Evolutionary conservation across 2,113 vertebrate genomes (phyloP), one percentile per base, ranked within the genome.

Genomic region (Dasyprocta punctata): DNA sequence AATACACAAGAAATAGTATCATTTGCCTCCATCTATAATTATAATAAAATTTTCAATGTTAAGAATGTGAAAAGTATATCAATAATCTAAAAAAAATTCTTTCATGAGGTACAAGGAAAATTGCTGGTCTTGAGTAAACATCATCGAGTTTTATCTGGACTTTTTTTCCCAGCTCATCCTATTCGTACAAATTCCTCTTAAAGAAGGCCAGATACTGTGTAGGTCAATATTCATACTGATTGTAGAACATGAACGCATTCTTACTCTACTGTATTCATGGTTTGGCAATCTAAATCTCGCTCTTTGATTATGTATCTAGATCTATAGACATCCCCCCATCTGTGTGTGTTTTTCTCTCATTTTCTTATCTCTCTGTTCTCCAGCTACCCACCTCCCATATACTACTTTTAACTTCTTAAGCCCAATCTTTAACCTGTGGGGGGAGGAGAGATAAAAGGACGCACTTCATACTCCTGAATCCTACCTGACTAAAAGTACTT

Each of bases 11-110:
- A 96, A 90, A 58, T 54, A 13, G 73, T 52, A 77, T 89, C 5
- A 17, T 92, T 96, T 93, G 12, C 36, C 86, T 52, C 30, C 22
- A 87, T 92, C 81, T 77, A 93, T 81, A 87, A 6, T 65, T 80
- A 73, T 36, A 52, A 77, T 67, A 86, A 89, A 89, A 61, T 38
- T 73, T 78, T 85, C 67, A 69, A 90, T 75, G 36, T 89, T 92
- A 93, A 47, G 54, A 81, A 93, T 85, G 14, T 88, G 56, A 85
- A 84, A 92, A 24, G 4, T 2, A 56, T 87, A 54, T 52, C 54
- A 85, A 63, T 84, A 96, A 95, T 96, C 90, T 36, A 6, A 71
- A 41, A n/a, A 41, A 91, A 81, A 80, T 24, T 17, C 2, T 94
- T 94, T 91, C 67, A 61, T 78, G 19, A n/a, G 7, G 7, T 92